Evolutionary conservation across 2,797 vertebrate species (phyloP).

Genomic region (Aeoliscus strigatus): DNA sequence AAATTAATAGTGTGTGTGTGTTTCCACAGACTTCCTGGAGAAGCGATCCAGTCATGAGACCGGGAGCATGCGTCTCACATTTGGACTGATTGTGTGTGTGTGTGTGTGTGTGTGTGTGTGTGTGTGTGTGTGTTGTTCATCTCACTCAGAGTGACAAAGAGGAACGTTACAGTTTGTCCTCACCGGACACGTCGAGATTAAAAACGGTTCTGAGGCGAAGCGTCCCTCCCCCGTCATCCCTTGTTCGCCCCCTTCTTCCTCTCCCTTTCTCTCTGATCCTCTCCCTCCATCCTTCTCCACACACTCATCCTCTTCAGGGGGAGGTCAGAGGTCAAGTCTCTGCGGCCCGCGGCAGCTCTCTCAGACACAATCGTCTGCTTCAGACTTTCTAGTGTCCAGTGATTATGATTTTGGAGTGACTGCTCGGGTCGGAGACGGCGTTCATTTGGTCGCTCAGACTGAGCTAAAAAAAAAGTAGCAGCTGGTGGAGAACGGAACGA

Average conservation of each 20-base stretch:
- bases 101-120: conserved; percentile 48
- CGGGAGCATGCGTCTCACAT: conserved; percentile 63
- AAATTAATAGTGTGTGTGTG: conserved; percentile 31
- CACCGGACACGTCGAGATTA: too few species aligned
- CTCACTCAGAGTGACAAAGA: conserved; percentile 6
- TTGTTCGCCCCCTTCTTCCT: conserved; percentile 23
- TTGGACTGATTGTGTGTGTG: conserved; percentile 49
- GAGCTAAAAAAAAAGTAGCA: too few species aligned
- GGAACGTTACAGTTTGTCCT: conserved; percentile 1
- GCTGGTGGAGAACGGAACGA: too few species aligned
- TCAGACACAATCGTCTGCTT: conserved; percentile 68
- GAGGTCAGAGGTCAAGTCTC: conserved; percentile 58
- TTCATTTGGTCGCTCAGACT: too few species aligned
- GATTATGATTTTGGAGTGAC: conserved; percentile 60
- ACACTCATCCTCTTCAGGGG: conserved; percentile 53
- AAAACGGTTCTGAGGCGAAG: too few species aligned
- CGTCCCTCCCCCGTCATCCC: conserved; percentile 39
- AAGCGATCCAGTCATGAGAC: conserved; percentile 65
- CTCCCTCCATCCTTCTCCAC: conserved; percentile 41
- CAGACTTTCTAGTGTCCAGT: conserved; percentile 36
- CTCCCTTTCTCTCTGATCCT: conserved; percentile 15
- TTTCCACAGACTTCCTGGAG: conserved; percentile 27
- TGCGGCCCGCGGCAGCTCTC: conserved; percentile 41
- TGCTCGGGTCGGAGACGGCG: conserved; percentile 31
- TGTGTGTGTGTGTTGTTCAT: conserved; percentile 20